These are phyloP conservation scores for Cheiracanthium punctorium DNA, from an alignment of 2,888 invertebrate genomes.

Conservation along the genomic window DNA sequence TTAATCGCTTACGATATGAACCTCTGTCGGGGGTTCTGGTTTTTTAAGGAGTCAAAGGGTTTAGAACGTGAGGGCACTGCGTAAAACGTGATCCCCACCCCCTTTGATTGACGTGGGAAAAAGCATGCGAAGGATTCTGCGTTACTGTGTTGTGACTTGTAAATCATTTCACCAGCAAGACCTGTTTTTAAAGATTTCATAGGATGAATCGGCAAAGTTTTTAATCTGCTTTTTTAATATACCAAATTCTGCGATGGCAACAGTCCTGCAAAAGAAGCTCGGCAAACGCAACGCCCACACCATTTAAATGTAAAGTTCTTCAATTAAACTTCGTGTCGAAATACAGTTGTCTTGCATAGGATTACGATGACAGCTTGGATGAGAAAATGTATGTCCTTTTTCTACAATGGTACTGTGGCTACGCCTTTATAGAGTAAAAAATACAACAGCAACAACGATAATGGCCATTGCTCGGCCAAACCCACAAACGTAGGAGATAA, in stretches of 20 bases:
- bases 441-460: not conserved
- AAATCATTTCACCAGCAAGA: slow-evolving; percentile 31
- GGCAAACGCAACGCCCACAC: slow-evolving; percentile 3
- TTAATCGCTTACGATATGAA: slow-evolving; percentile 18
- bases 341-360: not conserved
- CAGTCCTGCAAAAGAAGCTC: not conserved
- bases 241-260: not conserved
- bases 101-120: slow-evolving; percentile 68
- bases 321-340: slow-evolving; percentile 6
- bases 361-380: slow-evolving; percentile 3
- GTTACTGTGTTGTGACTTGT: slow-evolving; percentile 28
- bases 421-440: not conserved
- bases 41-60: slow-evolving; percentile 48
- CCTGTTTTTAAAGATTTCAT: slow-evolving; percentile 39
- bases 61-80: slow-evolving; percentile 62
- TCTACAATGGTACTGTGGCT: not conserved
- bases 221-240: not conserved
- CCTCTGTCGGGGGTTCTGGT: slow-evolving; percentile 50
- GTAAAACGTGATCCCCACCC: slow-evolving; percentile 47
- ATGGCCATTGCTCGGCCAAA: not conserved
- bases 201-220: not conserved
- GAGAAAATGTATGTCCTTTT: not conserved
- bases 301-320: not conserved
- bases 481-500: not conserved
- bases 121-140: slow-evolving; percentile 54